A percentile compares a stretch with the other conserved stretches of the same genome.
These are phyloP conservation scores for Phalacrocorax pelagicus DNA, from an alignment of 2,113 vertebrate species.

Conservation along the genomic window DNA sequence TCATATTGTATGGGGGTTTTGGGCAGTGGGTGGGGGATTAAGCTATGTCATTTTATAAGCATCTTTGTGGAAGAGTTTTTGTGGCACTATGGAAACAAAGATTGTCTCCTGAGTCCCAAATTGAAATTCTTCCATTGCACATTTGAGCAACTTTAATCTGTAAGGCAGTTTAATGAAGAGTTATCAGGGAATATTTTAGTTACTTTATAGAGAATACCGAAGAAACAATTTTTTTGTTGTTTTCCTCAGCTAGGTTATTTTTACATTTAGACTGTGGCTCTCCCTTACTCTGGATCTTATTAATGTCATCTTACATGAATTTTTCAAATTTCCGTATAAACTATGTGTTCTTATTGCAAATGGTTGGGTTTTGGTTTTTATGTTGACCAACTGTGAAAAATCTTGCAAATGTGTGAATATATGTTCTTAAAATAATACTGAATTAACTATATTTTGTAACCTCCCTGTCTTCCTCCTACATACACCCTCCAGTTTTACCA, in stretches of 20 bases:
- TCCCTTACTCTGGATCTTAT: background rate
- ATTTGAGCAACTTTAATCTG: background rate
- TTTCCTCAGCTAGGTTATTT: background rate
- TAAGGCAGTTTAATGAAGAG: background rate
- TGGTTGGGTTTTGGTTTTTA: background rate
- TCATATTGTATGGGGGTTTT: background rate
- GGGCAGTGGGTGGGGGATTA: background rate
- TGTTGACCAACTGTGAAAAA: background rate
- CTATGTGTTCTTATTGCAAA: background rate
- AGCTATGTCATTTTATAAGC: background rate
- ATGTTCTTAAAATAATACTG: background rate
- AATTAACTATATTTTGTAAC: background rate
- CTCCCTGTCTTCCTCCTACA: background rate
- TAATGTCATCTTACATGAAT: rapidly evolving
- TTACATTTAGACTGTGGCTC: background rate
- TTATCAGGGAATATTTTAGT: background rate
- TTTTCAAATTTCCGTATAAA: background rate
- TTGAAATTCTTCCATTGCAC: background rate
- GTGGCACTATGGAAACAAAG: background rate
- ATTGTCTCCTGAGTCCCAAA: background rate
- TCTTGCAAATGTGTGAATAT: background rate
- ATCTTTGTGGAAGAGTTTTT: background rate
- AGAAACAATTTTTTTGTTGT: background rate
- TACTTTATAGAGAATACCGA: background rate
- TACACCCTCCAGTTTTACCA: background rate